Evolutionary conservation across 2,113 vertebrate genomes (phyloP).

Genomic region (Anoura caudifer): DNA sequence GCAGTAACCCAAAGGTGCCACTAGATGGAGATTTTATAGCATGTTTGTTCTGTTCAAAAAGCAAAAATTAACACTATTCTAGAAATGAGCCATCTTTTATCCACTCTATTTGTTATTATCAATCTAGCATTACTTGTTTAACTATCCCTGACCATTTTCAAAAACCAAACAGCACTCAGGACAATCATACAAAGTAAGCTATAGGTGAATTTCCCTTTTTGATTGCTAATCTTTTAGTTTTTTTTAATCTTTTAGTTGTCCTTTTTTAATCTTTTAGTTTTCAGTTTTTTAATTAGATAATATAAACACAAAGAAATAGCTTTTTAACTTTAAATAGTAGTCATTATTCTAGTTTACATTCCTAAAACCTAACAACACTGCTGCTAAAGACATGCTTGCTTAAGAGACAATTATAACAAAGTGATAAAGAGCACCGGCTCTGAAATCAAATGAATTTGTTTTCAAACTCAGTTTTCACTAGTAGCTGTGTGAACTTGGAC

Average conservation of each 20-base stretch:
- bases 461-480: slow-evolving; percentile 4
- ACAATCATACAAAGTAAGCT: not conserved
- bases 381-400: not conserved
- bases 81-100: not conserved
- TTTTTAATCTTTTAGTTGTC: not conserved
- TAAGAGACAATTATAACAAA: not conserved
- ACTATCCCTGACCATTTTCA: not conserved
- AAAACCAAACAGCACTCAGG: not conserved
- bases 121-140: not conserved
- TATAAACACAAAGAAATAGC: not conserved
- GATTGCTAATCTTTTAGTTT: not conserved
- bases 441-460: slow-evolving; percentile 23
- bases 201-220: not conserved
- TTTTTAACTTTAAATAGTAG: not conserved
- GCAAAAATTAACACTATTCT: not conserved
- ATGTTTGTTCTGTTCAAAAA: not conserved
- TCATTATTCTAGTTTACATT: slow-evolving; percentile 2
- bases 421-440: not conserved
- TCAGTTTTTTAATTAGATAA: not conserved
- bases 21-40: not conserved
- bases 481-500: not conserved
- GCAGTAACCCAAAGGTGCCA: not conserved
- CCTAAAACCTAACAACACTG: slow-evolving; percentile 3
- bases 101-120: not conserved
- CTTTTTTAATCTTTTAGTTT: not conserved